Percentiles rank a stretch among this genome's conserved stretches.
These are phyloP conservation scores for Tipula unca DNA, from an alignment of 2,888 invertebrate species.

Conservation along the genomic window DNA sequence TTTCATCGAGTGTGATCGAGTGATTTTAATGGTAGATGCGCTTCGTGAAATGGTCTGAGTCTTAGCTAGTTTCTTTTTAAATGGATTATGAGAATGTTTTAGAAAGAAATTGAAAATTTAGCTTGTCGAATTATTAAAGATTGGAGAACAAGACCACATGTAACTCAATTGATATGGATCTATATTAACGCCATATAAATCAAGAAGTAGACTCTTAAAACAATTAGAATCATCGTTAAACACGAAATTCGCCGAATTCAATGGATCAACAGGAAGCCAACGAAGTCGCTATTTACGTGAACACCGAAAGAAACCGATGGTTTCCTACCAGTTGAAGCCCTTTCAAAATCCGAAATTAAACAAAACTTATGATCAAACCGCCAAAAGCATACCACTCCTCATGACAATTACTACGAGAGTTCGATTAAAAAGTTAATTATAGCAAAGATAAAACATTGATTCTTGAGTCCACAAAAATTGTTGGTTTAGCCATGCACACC, in stretches of 20 bases:
- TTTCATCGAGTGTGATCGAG: no score
- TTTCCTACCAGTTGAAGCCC: conserved; percentile 23
- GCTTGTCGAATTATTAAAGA: no score
- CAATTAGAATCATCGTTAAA: conserved; percentile 33
- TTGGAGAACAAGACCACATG: no score
- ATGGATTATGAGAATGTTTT: no score
- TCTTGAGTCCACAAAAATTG: not conserved
- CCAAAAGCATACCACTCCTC: not conserved
- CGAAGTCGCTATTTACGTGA: conserved; percentile 25
- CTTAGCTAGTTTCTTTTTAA: no score
- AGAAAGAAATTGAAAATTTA: no score
- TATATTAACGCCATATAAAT: not conserved
- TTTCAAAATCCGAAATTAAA: not conserved
- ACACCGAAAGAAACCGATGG: conserved; percentile 27
- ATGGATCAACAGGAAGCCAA: conserved; percentile 27
- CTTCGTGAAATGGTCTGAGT: no score
- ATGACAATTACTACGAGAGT: conserved; percentile 28
- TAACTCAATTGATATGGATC: no score
- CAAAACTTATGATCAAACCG: not conserved
- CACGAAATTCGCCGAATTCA: conserved; percentile 38
- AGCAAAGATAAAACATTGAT: conserved; percentile 33
- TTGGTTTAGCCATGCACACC: not conserved
- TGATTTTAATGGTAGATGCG: no score
- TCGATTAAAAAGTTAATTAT: conserved; percentile 38
- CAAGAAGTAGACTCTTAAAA: conserved; percentile 14